These are phyloP conservation scores for Neosilurus hyrtlii DNA, from an alignment of 2,797 vertebrate genomes.

Conservation along the genomic window DNA sequence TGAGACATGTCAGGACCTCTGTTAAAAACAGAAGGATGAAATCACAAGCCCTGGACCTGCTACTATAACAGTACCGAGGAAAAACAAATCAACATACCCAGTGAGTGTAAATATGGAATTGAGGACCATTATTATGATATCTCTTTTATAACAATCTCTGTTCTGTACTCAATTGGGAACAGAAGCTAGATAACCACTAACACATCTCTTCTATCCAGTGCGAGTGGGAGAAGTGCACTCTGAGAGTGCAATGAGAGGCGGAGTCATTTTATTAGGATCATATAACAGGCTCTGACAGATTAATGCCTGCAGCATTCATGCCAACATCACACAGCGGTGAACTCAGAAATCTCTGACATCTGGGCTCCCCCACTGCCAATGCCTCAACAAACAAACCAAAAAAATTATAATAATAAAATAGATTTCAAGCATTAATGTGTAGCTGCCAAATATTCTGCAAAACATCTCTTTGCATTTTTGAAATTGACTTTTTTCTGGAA, in stretches of 20 bases:
- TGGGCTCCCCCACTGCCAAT: background rate
- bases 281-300: constrained; percentile 22
- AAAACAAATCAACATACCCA: background rate
- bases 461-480: background rate
- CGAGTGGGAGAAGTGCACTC: constrained; percentile 20
- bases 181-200: background rate
- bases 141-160: background rate
- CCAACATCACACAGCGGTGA: background rate
- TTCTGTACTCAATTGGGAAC: background rate
- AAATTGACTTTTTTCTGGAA: background rate
- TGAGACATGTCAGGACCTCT: background rate
- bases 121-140: background rate
- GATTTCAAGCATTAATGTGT: background rate
- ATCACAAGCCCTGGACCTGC: background rate
- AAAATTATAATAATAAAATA: background rate
- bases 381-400: background rate
- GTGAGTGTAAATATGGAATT: background rate
- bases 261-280: constrained; percentile 34
- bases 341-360: constrained; percentile 15
- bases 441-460: background rate
- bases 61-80: background rate
- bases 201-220: background rate
- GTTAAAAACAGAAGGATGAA: background rate
- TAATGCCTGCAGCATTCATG: background rate
- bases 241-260: constrained; percentile 14